Conservation (phyloP, 2,797 vertebrate species). For the Naso thynnoides region DNA sequence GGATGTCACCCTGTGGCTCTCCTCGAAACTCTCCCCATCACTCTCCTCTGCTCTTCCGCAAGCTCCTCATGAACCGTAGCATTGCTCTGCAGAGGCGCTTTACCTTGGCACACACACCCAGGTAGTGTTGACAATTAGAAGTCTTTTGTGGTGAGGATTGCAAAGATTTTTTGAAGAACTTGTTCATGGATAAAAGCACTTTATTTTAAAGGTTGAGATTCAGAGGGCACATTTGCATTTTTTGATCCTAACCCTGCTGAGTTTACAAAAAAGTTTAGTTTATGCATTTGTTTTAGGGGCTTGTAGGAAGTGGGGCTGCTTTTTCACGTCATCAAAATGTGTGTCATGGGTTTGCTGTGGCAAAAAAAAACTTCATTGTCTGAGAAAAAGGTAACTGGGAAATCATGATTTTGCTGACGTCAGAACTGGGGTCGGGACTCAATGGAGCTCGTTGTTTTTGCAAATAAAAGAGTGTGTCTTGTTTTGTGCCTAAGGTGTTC, state of each 20-base stretch:
- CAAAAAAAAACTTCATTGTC: constrained; percentile 65
- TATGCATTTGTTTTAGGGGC: constrained; percentile 18
- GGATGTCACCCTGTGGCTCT: constrained; percentile 80
- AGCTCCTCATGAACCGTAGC: constrained; percentile 88
- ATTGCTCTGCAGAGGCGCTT: constrained; percentile 83
- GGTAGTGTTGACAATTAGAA: constrained; percentile 61
- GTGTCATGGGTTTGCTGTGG: constrained; percentile 69
- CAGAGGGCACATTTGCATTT: constrained; percentile 7
- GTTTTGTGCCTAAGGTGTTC: constrained; percentile 74
- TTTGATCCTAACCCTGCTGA: constrained; percentile 18
- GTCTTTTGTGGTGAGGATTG: background rate
- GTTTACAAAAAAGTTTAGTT: constrained; percentile 20
- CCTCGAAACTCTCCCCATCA: constrained; percentile 84
- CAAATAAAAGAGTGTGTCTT: constrained; percentile 68
- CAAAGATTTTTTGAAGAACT: background rate
- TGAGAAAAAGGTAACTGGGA: constrained; percentile 72
- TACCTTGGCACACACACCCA: constrained; percentile 81
- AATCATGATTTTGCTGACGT: constrained; percentile 67
- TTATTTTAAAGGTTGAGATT: background rate
- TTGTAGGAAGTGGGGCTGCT: constrained; percentile 18
- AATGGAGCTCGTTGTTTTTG: constrained; percentile 77
- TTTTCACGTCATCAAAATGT: constrained; percentile 45
- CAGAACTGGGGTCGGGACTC: constrained; percentile 47
- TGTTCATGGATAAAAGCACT: background rate
- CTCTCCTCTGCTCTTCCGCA: constrained; percentile 88